Conservation (phyloP, 2,113 vertebrate genomes). For the Sinocyclocheilus maitianheensis region DNA sequence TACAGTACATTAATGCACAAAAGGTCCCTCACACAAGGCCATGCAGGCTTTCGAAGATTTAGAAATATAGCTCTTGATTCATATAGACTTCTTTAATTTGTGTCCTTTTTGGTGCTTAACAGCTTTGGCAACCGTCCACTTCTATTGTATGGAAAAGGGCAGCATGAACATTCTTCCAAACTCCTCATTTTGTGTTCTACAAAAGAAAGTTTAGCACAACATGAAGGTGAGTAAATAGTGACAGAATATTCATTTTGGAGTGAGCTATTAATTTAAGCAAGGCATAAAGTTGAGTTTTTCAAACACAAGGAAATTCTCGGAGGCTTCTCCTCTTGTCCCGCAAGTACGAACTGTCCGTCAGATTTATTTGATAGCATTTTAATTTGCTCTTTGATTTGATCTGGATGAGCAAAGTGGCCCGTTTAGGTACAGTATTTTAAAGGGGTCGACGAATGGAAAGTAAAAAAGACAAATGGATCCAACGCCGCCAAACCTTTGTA, state of each 20-base stretch:
- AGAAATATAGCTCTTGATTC: neutral
- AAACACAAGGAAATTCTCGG: neutral
- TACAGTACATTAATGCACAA: neutral
- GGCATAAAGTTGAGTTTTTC: neutral
- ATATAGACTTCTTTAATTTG: neutral
- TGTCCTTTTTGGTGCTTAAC: neutral
- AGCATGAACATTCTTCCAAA: conserved; percentile 3
- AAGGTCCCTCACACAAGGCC: neutral
- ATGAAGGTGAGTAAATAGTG: neutral
- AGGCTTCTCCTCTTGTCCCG: neutral
- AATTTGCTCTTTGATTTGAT: conserved; percentile 67
- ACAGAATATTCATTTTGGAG: neutral
- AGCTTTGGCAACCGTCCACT: neutral
- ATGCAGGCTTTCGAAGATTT: neutral
- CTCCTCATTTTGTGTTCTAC: neutral
- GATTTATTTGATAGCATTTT: conserved; percentile 70
- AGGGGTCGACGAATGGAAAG: conserved; percentile 39
- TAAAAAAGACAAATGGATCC: conserved; percentile 73
- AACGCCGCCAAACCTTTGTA: conserved; percentile 37
- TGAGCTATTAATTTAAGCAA: neutral
- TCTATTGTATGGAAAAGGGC: neutral
- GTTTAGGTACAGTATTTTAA: conserved; percentile 78
- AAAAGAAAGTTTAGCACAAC: neutral
- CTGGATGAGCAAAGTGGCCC: conserved; percentile 68
- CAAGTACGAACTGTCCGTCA: neutral